Conservation (phyloP, 2,113 vertebrate genomes). For the Bubo scandiacus region DNA sequence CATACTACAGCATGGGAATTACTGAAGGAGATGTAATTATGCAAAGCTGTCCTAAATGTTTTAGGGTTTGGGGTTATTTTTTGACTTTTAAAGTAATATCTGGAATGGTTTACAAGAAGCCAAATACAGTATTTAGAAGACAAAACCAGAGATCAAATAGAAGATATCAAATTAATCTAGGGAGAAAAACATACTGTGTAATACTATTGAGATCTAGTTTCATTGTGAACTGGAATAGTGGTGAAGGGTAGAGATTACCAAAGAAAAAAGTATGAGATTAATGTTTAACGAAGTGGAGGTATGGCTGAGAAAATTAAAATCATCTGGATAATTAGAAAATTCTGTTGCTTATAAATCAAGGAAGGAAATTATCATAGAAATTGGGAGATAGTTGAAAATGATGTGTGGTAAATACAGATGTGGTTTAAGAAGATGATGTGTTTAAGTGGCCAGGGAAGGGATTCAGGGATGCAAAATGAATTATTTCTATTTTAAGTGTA, state of each 20-base stretch:
- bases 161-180: not conserved
- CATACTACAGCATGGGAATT: not conserved
- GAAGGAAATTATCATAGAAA: constrained; percentile 56
- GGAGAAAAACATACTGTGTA: not conserved
- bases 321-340: constrained; percentile 50
- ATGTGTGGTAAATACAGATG: constrained; percentile 22
- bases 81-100: not conserved
- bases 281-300: constrained; percentile 38
- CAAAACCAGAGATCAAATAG: not conserved
- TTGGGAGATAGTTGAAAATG: not conserved
- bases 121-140: not conserved
- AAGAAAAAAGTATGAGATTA: constrained; percentile 12
- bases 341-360: constrained; percentile 42
- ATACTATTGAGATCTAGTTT: not conserved
- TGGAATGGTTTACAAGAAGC: not conserved
- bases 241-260: not conserved
- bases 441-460: not conserved
- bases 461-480: not conserved
- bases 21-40: not conserved
- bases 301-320: constrained; percentile 53
- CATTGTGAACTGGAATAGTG: not conserved
- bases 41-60: not conserved
- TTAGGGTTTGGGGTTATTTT: not conserved
- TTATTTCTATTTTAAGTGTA: not conserved
- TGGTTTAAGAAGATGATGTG: not conserved